These are phyloP conservation scores for Meda fulgida DNA, from an alignment of 2,797 vertebrate genomes.

Conservation along the genomic window DNA sequence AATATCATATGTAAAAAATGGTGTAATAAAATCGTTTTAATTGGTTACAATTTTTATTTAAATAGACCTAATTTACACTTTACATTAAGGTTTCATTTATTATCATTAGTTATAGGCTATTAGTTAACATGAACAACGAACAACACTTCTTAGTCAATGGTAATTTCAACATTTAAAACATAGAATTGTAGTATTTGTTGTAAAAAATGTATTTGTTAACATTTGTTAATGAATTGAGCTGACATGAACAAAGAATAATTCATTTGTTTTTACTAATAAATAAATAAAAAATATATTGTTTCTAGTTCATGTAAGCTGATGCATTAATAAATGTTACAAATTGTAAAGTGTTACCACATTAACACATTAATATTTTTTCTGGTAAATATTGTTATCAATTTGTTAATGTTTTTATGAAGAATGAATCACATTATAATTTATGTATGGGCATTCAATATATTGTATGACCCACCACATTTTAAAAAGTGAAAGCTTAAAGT, in stretches of 20 bases:
- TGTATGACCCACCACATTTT: neutral
- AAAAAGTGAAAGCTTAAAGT: neutral
- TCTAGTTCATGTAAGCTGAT: too few relatives aligned
- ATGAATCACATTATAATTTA: neutral
- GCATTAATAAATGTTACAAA: neutral
- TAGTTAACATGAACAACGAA: too few relatives aligned
- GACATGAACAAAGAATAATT: too few relatives aligned
- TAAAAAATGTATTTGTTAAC: too few relatives aligned
- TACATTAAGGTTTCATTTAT: neutral
- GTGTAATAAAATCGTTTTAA: neutral
- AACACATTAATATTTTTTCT: too few relatives aligned
- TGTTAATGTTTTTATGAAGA: neutral
- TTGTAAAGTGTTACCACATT: neutral
- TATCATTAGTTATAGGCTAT: neutral
- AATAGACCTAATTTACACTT: neutral
- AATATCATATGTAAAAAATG: neutral
- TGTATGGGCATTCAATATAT: neutral
- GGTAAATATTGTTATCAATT: neutral
- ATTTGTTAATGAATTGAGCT: too few relatives aligned
- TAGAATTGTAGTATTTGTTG: too few relatives aligned
- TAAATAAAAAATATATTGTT: too few relatives aligned
- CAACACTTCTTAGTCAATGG: too few relatives aligned
- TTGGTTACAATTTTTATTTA: neutral
- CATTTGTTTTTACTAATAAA: too few relatives aligned
- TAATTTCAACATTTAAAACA: too few relatives aligned